Percentiles rank a stretch among this genome's conserved stretches.
Evolutionary conservation across 2,113 vertebrate genomes (phyloP).

Genomic region (Podiceps cristatus): DNA sequence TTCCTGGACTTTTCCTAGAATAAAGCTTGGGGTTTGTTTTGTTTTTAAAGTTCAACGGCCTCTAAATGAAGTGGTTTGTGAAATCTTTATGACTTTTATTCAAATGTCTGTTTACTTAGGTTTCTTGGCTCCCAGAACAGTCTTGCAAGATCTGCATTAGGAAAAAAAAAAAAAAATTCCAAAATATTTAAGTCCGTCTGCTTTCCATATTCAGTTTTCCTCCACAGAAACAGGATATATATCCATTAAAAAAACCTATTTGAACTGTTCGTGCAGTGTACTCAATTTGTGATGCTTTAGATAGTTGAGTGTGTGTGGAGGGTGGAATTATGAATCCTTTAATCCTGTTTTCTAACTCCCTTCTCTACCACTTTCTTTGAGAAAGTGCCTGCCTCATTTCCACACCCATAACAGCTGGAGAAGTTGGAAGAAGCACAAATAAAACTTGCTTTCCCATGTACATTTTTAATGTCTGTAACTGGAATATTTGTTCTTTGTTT

Average conservation of each 20-base stretch:
- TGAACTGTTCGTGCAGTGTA: not conserved
- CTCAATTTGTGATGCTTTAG: not conserved
- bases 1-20: not conserved
- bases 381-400: slow-evolving; percentile 36
- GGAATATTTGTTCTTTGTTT: not conserved
- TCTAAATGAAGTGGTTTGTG: slow-evolving; percentile 5
- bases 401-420: not conserved
- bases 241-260: not conserved
- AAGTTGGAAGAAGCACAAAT: slow-evolving; percentile 30
- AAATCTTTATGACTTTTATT: not conserved
- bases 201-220: not conserved
- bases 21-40: not conserved
- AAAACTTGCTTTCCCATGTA: not conserved
- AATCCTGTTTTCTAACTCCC: not conserved
- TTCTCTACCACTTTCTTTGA: not conserved
- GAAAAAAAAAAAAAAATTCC: not conserved
- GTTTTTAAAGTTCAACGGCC: not conserved
- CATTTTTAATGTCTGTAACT: not conserved
- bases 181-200: not conserved
- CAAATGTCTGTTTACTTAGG: not conserved
- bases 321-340: not conserved
- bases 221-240: not conserved
- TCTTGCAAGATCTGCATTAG: not conserved
- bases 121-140: not conserved
- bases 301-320: not conserved